These are phyloP conservation scores for Danio jaintianensis DNA, from an alignment of 2,797 vertebrate species.

Conservation along the genomic window DNA sequence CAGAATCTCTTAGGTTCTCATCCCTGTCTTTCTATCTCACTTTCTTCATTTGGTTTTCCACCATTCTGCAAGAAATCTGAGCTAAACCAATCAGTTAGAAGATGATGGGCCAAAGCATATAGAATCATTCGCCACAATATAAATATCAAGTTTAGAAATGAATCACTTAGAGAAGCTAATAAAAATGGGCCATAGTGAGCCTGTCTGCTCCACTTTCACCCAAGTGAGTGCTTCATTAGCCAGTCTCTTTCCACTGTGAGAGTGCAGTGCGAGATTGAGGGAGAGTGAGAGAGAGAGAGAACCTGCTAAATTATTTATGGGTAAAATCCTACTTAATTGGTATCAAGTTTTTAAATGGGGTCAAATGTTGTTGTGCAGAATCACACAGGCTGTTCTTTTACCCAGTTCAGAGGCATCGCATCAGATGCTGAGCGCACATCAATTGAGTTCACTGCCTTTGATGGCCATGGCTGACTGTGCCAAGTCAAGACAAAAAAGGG, in stretches of 20 bases:
- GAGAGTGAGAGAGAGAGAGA: conserved; percentile 34
- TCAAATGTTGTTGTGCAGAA: conserved; percentile 81
- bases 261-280: conserved; percentile 24
- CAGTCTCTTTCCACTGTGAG: conserved; percentile 80
- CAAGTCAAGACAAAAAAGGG: conserved; percentile 33
- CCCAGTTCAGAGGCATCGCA: conserved; percentile 53
- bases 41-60: background rate
- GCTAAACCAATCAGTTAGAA: conserved; percentile 41
- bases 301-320: conserved; percentile 82
- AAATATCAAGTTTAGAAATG: conserved; percentile 71
- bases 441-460: conserved; percentile 46
- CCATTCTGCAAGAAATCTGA: conserved; percentile 1
- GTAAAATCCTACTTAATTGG: conserved; percentile 83
- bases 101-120: conserved; percentile 67
- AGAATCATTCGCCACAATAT: conserved; percentile 68
- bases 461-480: conserved; percentile 35
- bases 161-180: conserved; percentile 49
- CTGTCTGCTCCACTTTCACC: conserved; percentile 81
- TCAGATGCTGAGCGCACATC: conserved; percentile 46
- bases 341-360: conserved; percentile 88
- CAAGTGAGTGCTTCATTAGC: conserved; percentile 82
- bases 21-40: conserved; percentile 19
- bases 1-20: conserved; percentile 47
- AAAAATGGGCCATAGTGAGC: conserved; percentile 80
- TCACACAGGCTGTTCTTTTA: conserved; percentile 72